Conservation (phyloP, 2,888 invertebrate genomes). For the Peribatodes rhomboidaria region DNA sequence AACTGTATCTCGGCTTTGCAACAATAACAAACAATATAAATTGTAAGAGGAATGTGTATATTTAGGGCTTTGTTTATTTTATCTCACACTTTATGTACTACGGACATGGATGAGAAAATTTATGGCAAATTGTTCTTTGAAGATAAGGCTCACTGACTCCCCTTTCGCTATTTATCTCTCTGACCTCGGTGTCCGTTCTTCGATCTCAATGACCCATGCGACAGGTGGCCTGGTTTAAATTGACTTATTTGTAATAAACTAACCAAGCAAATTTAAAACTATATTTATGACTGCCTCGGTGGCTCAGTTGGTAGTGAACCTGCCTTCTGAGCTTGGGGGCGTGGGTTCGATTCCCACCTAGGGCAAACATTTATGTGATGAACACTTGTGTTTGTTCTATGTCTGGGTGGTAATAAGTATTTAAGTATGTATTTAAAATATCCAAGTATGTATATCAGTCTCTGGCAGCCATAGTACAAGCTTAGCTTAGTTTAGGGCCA, state of each 20-base stretch:
- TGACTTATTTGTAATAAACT: not conserved
- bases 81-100: constrained; percentile 27
- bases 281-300: too few relatives aligned
- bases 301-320: too few relatives aligned
- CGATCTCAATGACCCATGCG: constrained; percentile 15
- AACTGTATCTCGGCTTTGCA: constrained; percentile 18
- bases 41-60: constrained; percentile 27
- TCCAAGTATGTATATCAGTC: too few relatives aligned
- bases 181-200: constrained; percentile 14
- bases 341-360: too few relatives aligned
- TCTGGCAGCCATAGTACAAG: too few relatives aligned
- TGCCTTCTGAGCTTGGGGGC: too few relatives aligned
- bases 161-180: constrained; percentile 20
- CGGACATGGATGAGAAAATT: constrained; percentile 21
- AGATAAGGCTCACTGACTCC: constrained; percentile 25
- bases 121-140: constrained; percentile 32
- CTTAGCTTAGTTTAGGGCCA: too few relatives aligned
- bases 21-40: constrained; percentile 28
- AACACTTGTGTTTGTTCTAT: too few relatives aligned
- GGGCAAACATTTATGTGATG: too few relatives aligned
- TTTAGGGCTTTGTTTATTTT: constrained; percentile 31
- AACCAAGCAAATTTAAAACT: not conserved
- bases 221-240: constrained; percentile 32
- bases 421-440: too few relatives aligned
- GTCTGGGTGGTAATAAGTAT: too few relatives aligned